Percentiles rank a stretch among this genome's conserved stretches.
These are phyloP conservation scores for Cochlearius cochlearius DNA, from an alignment of 2,113 vertebrate genomes.

Conservation along the genomic window DNA sequence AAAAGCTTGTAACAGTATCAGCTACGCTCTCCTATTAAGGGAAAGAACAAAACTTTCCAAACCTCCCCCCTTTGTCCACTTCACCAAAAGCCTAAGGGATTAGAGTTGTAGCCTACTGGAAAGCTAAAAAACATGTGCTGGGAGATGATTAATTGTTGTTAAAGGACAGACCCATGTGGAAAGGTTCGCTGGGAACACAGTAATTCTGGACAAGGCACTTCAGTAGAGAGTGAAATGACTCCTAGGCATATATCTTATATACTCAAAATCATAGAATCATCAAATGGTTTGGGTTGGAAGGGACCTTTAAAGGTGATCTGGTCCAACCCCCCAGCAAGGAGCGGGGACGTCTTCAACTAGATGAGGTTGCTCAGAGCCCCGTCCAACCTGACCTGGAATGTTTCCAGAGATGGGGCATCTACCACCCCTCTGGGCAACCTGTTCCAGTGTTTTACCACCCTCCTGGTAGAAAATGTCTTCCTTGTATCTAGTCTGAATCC, in stretches of 20 bases:
- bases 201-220: neutral
- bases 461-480: no score
- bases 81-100: neutral
- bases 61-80: neutral
- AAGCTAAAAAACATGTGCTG: neutral
- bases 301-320: neutral
- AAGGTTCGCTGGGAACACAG: neutral
- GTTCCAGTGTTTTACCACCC: no score
- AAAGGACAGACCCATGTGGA: neutral
- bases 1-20: neutral
- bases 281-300: neutral
- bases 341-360: neutral
- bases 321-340: neutral
- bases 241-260: accelerated
- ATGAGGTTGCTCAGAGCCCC: no score
- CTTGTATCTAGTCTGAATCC: no score
- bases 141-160: neutral
- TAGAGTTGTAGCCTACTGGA: neutral
- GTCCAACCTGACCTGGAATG: no score
- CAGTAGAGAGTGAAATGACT: neutral
- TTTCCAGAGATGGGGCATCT: no score
- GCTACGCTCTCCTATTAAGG: neutral
- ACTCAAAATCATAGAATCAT: neutral
- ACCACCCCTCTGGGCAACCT: no score
- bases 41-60: neutral